Percentiles rank a stretch among this genome's conserved stretches.
These are phyloP conservation scores for Bufotes viridis DNA, from an alignment of 2,797 vertebrate species.

Conservation along the genomic window DNA sequence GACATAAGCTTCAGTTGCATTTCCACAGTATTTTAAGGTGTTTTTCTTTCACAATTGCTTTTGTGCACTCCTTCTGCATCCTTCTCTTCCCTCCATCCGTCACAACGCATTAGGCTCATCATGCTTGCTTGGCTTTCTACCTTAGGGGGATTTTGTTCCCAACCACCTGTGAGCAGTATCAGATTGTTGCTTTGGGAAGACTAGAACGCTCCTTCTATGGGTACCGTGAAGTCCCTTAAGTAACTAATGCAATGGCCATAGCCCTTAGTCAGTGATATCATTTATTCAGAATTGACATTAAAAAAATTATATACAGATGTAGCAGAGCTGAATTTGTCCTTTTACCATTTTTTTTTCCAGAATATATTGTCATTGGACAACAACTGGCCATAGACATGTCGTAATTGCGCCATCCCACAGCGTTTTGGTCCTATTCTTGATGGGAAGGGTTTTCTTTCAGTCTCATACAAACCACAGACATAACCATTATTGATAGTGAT, in stretches of 20 bases:
- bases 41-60: constrained; percentile 8
- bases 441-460: neutral
- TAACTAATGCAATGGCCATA: neutral
- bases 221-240: neutral
- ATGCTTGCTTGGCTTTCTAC: constrained; percentile 27
- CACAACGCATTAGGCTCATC: constrained; percentile 49
- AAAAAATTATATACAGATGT: neutral
- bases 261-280: neutral
- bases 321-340: neutral
- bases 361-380: no score
- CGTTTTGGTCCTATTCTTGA: neutral
- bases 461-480: neutral
- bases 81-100: constrained; percentile 39
- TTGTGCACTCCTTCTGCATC: neutral
- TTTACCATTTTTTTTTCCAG: no score
- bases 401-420: neutral
- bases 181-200: constrained; percentile 12
- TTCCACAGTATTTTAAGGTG: neutral
- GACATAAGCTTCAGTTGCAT: neutral
- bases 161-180: constrained; percentile 47
- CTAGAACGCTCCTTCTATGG: neutral
- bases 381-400: no score
- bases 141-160: constrained; percentile 30
- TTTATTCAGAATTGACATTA: neutral
- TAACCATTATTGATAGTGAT: neutral